Base-by-base conservation (phyloP, 2,888 invertebrate genomes). In the Diaprepes abbreviatus region DNA sequence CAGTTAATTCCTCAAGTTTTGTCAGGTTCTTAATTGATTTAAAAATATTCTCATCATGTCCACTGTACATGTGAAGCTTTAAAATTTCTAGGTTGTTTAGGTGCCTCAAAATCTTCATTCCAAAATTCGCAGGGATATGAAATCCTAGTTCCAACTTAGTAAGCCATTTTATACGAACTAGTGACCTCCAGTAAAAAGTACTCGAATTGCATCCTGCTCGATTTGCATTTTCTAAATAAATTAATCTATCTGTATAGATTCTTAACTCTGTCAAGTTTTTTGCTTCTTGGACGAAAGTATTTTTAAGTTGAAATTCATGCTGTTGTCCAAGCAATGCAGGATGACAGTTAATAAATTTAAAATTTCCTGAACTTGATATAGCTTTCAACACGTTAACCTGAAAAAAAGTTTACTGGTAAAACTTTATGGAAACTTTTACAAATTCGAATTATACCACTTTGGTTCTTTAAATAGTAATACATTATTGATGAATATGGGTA, bases 41-140 rank as follows among this genome's bases (percentile, higher is more conserved):
- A 54, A 54, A 54, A 7, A 54, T 14, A 1, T 16, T 3, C 7
- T 54, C 54, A 17, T 54, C 54, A 19, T 17, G 2, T 9, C 54
- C 54, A 17, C 54, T 54, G 7, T 54, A 54, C 16, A 31, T 9
- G 54, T 54, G 54, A 16, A 54, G 24, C 9, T 33, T 28, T 17
- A 54, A 9, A 16, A 54, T 35, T 33, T 54, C 54, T 6, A 54
- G 10, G 6, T 5, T 2, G 4, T 2, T 31, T 33, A 54, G 35
- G 14, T 17, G 54, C 16, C 28, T 33, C 17, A 54, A 10, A n/a
- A 54, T 35, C 10, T 54, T 35, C 3, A 4, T 33, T 33, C 54
- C 54, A 33, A 54, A 54, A 7, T 54, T 14, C 0, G n/a, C 10
- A 6, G 33, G 31, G 16, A 54, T 33, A 54, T 54, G 35, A 33